Conservation (phyloP, 1,140 invertebrate species). For the Olivierus martensii region DNA sequence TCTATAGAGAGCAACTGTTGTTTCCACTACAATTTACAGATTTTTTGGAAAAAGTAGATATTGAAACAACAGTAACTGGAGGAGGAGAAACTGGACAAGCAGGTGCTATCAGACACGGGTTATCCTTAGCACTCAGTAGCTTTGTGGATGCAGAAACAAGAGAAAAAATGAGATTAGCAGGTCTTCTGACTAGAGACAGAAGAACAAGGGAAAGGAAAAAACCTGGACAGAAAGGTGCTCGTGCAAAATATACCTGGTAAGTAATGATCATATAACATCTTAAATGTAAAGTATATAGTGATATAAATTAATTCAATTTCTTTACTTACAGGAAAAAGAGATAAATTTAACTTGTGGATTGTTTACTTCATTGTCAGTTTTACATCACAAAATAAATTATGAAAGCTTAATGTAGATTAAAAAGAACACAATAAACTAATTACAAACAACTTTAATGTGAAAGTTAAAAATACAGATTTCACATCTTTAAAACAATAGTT, state of each 20-base stretch:
- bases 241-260: constrained; percentile 80
- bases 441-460: no score
- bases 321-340: no score
- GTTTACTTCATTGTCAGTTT: no score
- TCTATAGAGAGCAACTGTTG: constrained; percentile 47
- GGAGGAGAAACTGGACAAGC: constrained; percentile 56
- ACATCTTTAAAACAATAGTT: no score
- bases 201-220: constrained; percentile 80
- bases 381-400: no score
- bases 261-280: no score
- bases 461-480: no score
- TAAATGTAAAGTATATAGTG: no score
- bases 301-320: no score
- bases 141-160: constrained; percentile 61
- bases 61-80: constrained; percentile 49
- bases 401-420: no score
- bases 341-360: no score
- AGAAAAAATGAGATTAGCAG: constrained; percentile 84
- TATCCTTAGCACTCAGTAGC: constrained; percentile 57
- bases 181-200: constrained; percentile 67
- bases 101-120: constrained; percentile 70
- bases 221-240: constrained; percentile 75
- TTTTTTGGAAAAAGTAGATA: constrained; percentile 61
- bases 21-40: constrained; percentile 71
- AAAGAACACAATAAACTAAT: no score